Conservation (phyloP, 2,888 invertebrate species). For the Sinotaia quadrata region DNA sequence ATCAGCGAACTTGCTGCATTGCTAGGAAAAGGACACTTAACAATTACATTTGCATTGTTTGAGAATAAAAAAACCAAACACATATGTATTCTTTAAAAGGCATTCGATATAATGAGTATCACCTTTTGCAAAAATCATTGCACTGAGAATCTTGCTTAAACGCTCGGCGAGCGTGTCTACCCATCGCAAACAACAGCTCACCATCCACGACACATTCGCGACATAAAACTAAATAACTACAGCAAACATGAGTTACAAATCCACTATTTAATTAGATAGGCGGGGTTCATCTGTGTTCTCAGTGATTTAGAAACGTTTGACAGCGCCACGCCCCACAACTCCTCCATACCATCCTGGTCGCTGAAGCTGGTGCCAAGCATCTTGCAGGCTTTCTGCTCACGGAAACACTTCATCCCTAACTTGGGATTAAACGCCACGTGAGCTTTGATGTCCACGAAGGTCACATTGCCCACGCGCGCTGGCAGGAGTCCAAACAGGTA, state of each 20-base stretch:
- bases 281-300: constrained; percentile 16
- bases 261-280: constrained; percentile 11
- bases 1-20: too few species aligned
- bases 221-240: not conserved
- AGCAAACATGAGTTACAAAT: not conserved
- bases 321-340: constrained; percentile 49
- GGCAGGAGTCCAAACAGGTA: constrained; percentile 67
- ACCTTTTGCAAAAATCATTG: too few species aligned
- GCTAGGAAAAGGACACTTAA: too few species aligned
- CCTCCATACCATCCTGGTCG: constrained; percentile 45
- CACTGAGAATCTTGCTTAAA: too few species aligned
- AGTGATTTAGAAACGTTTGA: constrained; percentile 7
- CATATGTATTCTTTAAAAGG: too few species aligned
- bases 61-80: too few species aligned
- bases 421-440: constrained; percentile 86
- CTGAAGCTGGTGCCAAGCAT: constrained; percentile 46
- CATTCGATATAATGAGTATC: too few species aligned
- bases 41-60: too few species aligned
- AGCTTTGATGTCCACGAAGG: constrained; percentile 78
- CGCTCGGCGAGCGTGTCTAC: not conserved
- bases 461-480: constrained; percentile 52
- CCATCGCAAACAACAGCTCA: not conserved
- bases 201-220: not conserved
- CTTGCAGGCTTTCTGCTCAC: constrained; percentile 40
- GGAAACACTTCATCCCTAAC: constrained; percentile 45